Evolutionary conservation across 2,888 invertebrate species (phyloP).

Genomic region (Bibio marci): DNA sequence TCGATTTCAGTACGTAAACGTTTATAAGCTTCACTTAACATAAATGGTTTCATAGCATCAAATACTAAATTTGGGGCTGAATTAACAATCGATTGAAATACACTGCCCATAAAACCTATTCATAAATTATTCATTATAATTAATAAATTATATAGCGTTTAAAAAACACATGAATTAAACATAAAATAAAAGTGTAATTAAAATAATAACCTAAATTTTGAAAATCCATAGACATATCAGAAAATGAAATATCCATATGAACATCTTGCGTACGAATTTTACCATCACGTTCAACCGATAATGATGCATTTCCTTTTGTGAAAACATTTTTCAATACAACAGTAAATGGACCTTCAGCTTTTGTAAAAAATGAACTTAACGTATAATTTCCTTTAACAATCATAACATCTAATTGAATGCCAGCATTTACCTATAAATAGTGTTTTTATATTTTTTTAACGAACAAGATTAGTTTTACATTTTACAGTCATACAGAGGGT

Average conservation of each 20-base stretch:
- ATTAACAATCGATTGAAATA: slow-evolving; percentile 59
- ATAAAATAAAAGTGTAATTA: too few relatives aligned
- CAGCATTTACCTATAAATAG: slow-evolving; percentile 45
- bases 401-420: slow-evolving; percentile 50
- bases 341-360: slow-evolving; percentile 58
- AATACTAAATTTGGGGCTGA: slow-evolving; percentile 67
- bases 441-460: slow-evolving; percentile 2
- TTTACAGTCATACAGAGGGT: neutral
- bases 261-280: slow-evolving; percentile 61
- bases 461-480: neutral
- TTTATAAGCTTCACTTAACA: slow-evolving; percentile 59
- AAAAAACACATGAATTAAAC: neutral
- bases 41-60: slow-evolving; percentile 72
- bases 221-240: slow-evolving; percentile 61
- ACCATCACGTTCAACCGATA: slow-evolving; percentile 58
- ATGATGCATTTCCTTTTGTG: slow-evolving; percentile 46
- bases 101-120: slow-evolving; percentile 48
- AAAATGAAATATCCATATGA: slow-evolving; percentile 59
- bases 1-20: slow-evolving; percentile 59
- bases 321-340: slow-evolving; percentile 55
- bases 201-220: slow-evolving; percentile 39
- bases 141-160: neutral
- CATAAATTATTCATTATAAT: neutral
- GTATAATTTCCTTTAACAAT: slow-evolving; percentile 60
- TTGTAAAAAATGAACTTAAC: slow-evolving; percentile 44